Percentiles rank a stretch among this genome's conserved stretches.
phyloP scores from a whole-genome alignment of 2,888 invertebrate genomes.

The Drosophila recens region DNA sequence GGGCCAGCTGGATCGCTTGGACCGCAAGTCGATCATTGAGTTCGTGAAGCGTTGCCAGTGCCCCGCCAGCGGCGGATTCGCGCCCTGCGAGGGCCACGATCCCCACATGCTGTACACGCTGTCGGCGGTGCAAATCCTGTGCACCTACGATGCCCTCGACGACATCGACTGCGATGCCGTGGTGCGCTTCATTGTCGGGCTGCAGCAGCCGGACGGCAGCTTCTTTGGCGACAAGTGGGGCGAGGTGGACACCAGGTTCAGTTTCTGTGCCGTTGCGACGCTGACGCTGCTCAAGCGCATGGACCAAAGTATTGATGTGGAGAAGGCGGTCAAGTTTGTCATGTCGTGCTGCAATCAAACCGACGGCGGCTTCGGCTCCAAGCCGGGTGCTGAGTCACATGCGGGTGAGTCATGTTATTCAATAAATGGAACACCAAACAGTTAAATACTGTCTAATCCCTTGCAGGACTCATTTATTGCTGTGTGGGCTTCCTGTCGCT shows the following conservation, averaged over 20 bases:
- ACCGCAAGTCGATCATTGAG: slow-evolving; percentile 92
- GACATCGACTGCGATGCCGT: slow-evolving; percentile 92
- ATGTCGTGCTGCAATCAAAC: slow-evolving; percentile 96
- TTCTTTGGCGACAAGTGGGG: slow-evolving; percentile 99
- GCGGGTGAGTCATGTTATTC: slow-evolving; percentile 86
- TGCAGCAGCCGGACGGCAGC: slow-evolving; percentile 97
- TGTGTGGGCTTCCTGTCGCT: slow-evolving; percentile 97
- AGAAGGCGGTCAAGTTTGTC: slow-evolving; percentile 95
- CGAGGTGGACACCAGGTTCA: slow-evolving; percentile 98
- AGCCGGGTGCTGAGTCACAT: slow-evolving; percentile 98
- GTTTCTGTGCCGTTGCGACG: slow-evolving; percentile 97
- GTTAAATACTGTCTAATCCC: neutral
- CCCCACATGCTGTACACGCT: slow-evolving; percentile 98
- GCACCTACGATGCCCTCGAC: slow-evolving; percentile 91
- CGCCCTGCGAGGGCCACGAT: slow-evolving; percentile 96
- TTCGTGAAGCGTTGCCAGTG: slow-evolving; percentile 96
- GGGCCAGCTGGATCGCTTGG: slow-evolving; percentile 90
- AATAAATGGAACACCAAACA: neutral
- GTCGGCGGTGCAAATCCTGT: slow-evolving; percentile 95
- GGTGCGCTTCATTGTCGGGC: slow-evolving; percentile 91
- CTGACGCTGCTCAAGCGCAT: slow-evolving; percentile 91
- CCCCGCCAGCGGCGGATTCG: slow-evolving; percentile 93
- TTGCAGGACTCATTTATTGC: slow-evolving; percentile 94
- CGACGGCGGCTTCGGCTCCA: slow-evolving; percentile 99
- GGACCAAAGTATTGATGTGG: slow-evolving; percentile 91